Base-by-base conservation (phyloP, 2,888 invertebrate species). In the Hydropsyche betteni region DNA sequence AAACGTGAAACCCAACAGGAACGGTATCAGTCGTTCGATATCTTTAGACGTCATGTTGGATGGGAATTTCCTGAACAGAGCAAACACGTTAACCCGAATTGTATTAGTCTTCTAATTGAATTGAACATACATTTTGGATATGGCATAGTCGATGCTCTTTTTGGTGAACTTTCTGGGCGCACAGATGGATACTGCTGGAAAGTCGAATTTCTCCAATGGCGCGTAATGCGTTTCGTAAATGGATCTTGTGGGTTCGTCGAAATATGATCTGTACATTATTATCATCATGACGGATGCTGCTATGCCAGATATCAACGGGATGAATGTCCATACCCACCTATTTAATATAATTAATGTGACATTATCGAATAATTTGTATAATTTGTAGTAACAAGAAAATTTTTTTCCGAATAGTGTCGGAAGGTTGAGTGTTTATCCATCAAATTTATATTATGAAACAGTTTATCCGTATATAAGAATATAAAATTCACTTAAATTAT, bases 171-270 rank as follows among this genome's bases (percentile, higher is more conserved):
- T 80, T 61, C 83, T 81, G 2, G 82, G 76, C 12, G 84, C 83
- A 75, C 85, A 86, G 58, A 86, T 80, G 8, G 84, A 84, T 3
- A 85, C 80, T 1, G 83, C 84, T 10, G 86, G 85, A 80, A 85
- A 86, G 5, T 83, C 81, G 44, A 82, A 80, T 2, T 80, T 34
- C 10, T 80, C 80, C 34, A 82, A 81, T 6, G 84, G 84, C 0
- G 82, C 81, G 69, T 81, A 80, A 58, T 81, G 81, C 0, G 83
- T 81, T 73, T 81, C 74, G 75, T 84, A 81, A 5, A 82, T 82
- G 0, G 84, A 83, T 75, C 83, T 80, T 0, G 82, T 84, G 2
- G 85, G 85, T 80, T 84, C 83, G 61, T 81, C 80, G 2, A 80
- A 80, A 76, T 83, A 84, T 75, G 85, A 81, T 10, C 72, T 55